A percentile compares a stretch with the other conserved stretches of the same genome.
phyloP scores from a whole-genome alignment of 1,140 invertebrate genomes.

The Lepidurus apus region DNA sequence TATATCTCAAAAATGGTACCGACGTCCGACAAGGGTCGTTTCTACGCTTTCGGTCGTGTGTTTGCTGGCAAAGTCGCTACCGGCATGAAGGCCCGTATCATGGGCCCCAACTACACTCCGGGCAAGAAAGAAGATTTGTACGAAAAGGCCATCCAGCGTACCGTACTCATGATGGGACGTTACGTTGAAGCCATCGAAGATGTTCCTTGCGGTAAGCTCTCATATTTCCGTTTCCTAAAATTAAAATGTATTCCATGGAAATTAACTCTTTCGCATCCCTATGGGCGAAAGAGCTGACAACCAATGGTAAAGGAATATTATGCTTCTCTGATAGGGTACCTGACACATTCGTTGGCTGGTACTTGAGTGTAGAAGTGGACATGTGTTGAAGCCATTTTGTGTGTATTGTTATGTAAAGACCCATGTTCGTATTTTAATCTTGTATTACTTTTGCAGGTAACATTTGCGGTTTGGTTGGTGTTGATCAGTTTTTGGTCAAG shows the following conservation, averaged over 20 bases:
- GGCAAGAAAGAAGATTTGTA: slow-evolving; percentile 99
- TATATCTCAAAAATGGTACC: slow-evolving; percentile 99
- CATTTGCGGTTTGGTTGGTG: slow-evolving; percentile 99
- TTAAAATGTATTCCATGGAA: slow-evolving; percentile 6
- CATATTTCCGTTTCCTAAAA: background rate
- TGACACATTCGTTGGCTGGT: background rate
- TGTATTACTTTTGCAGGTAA: slow-evolving; percentile 54
- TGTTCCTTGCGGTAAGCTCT: slow-evolving; percentile 78
- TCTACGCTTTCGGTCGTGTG: slow-evolving; percentile 99
- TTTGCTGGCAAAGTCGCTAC: slow-evolving; percentile 93
- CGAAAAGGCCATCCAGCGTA: slow-evolving; percentile 98
- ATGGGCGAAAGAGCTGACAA: slow-evolving; percentile 23
- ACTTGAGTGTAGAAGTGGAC: slow-evolving; percentile 24
- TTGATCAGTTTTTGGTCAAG: slow-evolving; percentile 99
- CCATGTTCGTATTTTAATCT: background rate
- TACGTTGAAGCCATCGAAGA: slow-evolving; percentile 99
- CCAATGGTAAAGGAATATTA: slow-evolving; percentile 23
- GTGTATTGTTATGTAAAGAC: background rate
- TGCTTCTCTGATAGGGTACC: slow-evolving; percentile 13
- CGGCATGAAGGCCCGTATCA: slow-evolving; percentile 93
- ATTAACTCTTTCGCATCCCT: slow-evolving; percentile 22
- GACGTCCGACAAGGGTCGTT: slow-evolving; percentile 97
- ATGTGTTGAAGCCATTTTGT: background rate
- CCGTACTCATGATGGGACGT: slow-evolving; percentile 99
- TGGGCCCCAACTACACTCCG: slow-evolving; percentile 95